Base-by-base conservation (phyloP, 2,888 invertebrate genomes). In the Caenorhabditis zanzibari region DNA sequence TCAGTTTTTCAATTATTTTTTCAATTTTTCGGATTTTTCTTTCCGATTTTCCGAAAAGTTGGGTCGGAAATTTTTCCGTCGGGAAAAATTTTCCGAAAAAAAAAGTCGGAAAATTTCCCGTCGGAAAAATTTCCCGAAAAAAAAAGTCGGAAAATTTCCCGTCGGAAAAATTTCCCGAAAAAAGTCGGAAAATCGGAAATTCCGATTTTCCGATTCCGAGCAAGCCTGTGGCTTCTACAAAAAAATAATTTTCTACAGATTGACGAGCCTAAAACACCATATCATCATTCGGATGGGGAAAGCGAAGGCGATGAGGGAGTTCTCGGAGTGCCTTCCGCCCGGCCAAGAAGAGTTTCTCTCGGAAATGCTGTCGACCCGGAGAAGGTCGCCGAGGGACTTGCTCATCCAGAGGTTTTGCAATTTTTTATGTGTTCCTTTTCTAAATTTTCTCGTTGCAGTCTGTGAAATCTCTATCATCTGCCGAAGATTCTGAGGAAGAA, bases 211-310 rank as follows among this genome's bases (percentile, higher is more conserved):
- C n/a, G n/a, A n/a, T n/a, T n/a, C n/a, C n/a, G n/a, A n/a, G n/a
- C n/a, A n/a, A n/a, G n/a, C n/a, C n/a, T n/a, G n/a, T n/a, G n/a
- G n/a, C n/a, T n/a, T n/a, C n/a, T n/a, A n/a, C n/a, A n/a, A n/a
- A n/a, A n/a, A n/a, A 24, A 24, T 26, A 22, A 5, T n/a, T 54
- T 0, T 32, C 80, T 86, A 74, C 52, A 91, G 91, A 92, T 91
- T 95, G 91, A 97, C 91, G 99, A 99, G 93, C 98, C 99, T 1
- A 98, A 98, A 93, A 99, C 99, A 32, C 99, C 99, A 0, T 96
- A 95, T 91, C 95, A 95, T 92, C 95, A 95, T 86, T 93, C 92
- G 76, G 92, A 93, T 61, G 88, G 87, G 14, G 94, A 93, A 56
- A 90, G 91, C 24, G 93, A 93, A 73, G 92, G 92, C 52, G 93